Conservation (phyloP, 1,140 invertebrate species). For the Ostrea edulis region DNA sequence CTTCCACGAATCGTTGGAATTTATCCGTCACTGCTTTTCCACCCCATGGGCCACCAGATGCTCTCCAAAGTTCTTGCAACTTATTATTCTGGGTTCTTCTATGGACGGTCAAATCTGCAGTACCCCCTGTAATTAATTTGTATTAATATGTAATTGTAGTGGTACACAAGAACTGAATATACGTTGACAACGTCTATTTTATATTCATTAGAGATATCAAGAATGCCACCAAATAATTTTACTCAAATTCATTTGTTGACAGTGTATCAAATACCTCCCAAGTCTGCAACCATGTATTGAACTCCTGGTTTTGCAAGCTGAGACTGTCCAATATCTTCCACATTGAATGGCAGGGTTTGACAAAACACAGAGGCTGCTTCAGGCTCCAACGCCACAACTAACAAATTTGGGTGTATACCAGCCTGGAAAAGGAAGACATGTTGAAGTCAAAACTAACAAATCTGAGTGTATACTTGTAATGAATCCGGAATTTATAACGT, state of each 20-base stretch:
- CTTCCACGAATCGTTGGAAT: conserved; percentile 1
- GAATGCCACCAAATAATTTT: too few relatives aligned
- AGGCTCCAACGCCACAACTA: conserved; percentile 44
- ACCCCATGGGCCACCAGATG: conserved; percentile 44
- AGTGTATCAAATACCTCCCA: conserved; percentile 42
- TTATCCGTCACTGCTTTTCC: conserved; percentile 31
- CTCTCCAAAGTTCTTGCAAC: conserved; percentile 30
- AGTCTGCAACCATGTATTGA: conserved; percentile 49
- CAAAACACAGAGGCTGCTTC: conserved; percentile 47
- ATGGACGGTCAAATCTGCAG: conserved; percentile 48
- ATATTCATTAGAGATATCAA: too few relatives aligned
- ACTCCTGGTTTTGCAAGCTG: neutral
- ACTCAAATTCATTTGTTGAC: too few relatives aligned
- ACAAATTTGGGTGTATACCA: conserved; percentile 26
- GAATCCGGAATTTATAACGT: too few relatives aligned
- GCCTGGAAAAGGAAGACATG: neutral
- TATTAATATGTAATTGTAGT: too few relatives aligned
- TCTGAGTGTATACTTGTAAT: too few relatives aligned
- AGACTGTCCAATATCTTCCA: conserved; percentile 20
- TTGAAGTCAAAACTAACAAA: too few relatives aligned
- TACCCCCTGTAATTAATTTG: conserved; percentile 34
- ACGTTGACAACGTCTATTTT: too few relatives aligned
- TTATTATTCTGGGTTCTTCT: neutral
- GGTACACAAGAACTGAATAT: too few relatives aligned
- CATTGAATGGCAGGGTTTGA: conserved; percentile 23